A percentile compares a stretch with the other conserved stretches of the same genome.
These are phyloP conservation scores for Drosophila arawakana DNA, from an alignment of 1,140 invertebrate genomes.

Conservation along the genomic window DNA sequence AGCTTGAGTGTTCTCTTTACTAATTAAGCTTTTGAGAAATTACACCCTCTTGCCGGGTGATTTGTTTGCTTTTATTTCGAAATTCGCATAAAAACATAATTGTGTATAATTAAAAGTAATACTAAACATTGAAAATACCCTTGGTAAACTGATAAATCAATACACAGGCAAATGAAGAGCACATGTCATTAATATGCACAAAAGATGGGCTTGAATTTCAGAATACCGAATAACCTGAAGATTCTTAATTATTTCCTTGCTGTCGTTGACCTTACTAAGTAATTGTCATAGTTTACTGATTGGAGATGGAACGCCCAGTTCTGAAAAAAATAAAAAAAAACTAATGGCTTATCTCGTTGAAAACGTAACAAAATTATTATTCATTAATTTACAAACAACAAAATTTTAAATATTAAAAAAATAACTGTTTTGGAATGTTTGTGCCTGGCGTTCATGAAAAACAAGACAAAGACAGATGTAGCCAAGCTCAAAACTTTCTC, in stretches of 20 bases:
- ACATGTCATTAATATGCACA: slow-evolving; percentile 45
- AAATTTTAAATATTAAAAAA: too few species aligned
- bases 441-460: too few species aligned
- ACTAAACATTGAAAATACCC: slow-evolving; percentile 27
- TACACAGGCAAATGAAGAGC: slow-evolving; percentile 50
- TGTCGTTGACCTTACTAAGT: slow-evolving; percentile 63
- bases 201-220: slow-evolving; percentile 25
- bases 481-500: too few species aligned
- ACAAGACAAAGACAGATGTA: too few species aligned
- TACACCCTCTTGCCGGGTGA: background rate
- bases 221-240: slow-evolving; percentile 10
- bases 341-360: too few species aligned
- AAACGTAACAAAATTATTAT: too few species aligned
- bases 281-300: background rate
- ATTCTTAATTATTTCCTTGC: background rate
- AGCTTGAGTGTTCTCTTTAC: slow-evolving; percentile 15
- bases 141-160: slow-evolving; percentile 23
- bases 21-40: slow-evolving; percentile 4
- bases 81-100: slow-evolving; percentile 44
- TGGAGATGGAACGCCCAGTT: too few species aligned
- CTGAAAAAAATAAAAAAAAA: too few species aligned
- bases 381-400: too few species aligned
- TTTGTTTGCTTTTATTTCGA: slow-evolving; percentile 41
- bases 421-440: too few species aligned
- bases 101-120: slow-evolving; percentile 42